A percentile compares a stretch with the other conserved stretches of the same genome.
Evolutionary conservation across 1,140 invertebrate genomes (phyloP).

Genomic region (Brachionus rubens): DNA sequence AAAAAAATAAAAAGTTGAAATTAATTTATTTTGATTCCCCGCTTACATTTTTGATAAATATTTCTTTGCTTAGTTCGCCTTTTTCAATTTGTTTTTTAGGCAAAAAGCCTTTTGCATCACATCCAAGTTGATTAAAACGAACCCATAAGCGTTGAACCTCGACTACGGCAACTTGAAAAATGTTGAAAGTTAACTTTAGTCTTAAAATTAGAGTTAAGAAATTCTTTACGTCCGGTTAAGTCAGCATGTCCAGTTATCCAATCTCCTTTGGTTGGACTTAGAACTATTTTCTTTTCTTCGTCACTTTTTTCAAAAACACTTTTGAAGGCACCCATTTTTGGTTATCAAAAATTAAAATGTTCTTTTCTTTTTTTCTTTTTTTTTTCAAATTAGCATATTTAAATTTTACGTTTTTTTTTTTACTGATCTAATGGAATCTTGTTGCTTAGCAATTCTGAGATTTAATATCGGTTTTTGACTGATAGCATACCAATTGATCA

Average conservation of each 20-base stretch:
- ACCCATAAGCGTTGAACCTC: slow-evolving; percentile 44
- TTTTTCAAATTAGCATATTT: background rate
- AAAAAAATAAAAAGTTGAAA: background rate
- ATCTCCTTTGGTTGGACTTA: slow-evolving; percentile 15
- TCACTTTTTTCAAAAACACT: slow-evolving; percentile 39
- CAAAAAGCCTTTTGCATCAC: slow-evolving; percentile 1
- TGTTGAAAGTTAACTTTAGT: background rate
- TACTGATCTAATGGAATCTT: background rate
- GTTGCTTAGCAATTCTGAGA: slow-evolving; percentile 16
- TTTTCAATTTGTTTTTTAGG: background rate
- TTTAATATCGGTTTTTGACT: too few species aligned
- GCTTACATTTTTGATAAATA: slow-evolving; percentile 37
- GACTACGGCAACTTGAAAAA: slow-evolving; percentile 37
- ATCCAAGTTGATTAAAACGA: slow-evolving; percentile 38
- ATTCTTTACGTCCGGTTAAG: slow-evolving; percentile 24
- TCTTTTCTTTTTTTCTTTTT: background rate
- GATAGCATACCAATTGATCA: background rate
- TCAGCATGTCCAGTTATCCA: slow-evolving; percentile 40
- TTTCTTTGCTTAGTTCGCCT: slow-evolving; percentile 21
- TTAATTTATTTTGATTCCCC: background rate
- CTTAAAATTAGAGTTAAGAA: background rate
- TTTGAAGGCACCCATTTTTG: slow-evolving; percentile 30
- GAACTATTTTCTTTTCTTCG: background rate
- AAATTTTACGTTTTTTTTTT: too few species aligned
- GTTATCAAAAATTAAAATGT: too few species aligned